phyloP scores from a whole-genome alignment of 2,797 vertebrate genomes.

The Gallinago solitaria region DNA sequence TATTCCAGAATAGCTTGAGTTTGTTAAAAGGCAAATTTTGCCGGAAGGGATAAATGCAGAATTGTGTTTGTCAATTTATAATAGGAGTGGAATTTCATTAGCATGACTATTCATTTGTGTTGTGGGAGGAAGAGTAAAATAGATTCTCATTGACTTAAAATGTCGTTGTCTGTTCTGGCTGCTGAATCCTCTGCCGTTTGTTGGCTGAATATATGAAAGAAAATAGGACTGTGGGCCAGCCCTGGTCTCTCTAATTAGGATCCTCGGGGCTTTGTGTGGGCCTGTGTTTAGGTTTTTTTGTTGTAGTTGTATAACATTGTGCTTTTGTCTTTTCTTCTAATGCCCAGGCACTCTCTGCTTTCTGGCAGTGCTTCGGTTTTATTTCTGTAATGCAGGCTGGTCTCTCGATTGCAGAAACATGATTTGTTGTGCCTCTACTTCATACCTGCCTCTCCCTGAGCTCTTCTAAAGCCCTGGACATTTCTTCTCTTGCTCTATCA shows the following conservation, averaged over 20 bases:
- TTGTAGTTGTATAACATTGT: not conserved
- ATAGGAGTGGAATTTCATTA: slow-evolving; percentile 63
- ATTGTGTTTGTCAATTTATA: slow-evolving; percentile 43
- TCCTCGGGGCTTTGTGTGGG: not conserved
- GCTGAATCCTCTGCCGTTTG: slow-evolving; percentile 30
- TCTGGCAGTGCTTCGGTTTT: not conserved
- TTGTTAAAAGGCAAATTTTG: slow-evolving; percentile 49
- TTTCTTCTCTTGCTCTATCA: not conserved
- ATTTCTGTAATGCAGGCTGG: not conserved
- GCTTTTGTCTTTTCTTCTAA: not conserved
- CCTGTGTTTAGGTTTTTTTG: not conserved
- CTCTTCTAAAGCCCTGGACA: not conserved
- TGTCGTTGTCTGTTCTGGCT: slow-evolving; percentile 62
- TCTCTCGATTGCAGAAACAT: not conserved
- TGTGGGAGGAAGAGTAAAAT: slow-evolving; percentile 64
- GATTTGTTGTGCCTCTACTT: not conserved
- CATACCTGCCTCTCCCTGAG: not conserved
- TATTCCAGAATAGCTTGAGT: slow-evolving; percentile 24
- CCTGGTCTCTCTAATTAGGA: not conserved
- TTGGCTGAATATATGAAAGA: slow-evolving; percentile 29
- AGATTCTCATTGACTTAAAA: slow-evolving; percentile 67
- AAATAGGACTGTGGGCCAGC: slow-evolving; percentile 19
- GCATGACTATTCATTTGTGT: slow-evolving; percentile 45
- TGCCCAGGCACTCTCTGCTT: not conserved
- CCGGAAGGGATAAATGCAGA: slow-evolving; percentile 40